Conservation (phyloP, 2,797 vertebrate species). For the Xenops minutus region DNA sequence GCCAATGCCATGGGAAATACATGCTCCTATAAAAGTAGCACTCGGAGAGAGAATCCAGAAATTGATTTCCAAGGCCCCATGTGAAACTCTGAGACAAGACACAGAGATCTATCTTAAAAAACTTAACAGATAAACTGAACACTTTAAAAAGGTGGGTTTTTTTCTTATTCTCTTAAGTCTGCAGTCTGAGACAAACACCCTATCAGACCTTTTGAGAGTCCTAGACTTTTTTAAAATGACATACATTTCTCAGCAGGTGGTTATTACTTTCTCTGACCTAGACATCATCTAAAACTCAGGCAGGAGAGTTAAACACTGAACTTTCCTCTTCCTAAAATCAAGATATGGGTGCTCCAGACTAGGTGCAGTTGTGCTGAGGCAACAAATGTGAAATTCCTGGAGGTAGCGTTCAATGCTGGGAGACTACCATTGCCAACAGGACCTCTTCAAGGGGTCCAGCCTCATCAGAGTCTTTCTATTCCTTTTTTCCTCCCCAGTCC, state of each 20-base stretch:
- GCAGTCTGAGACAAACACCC: background rate
- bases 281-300: background rate
- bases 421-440: background rate
- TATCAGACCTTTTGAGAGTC: background rate
- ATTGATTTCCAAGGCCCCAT: background rate
- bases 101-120: background rate
- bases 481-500: background rate
- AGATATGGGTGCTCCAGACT: background rate
- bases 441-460: background rate
- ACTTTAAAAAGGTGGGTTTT: background rate
- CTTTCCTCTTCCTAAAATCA: background rate
- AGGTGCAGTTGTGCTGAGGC: background rate
- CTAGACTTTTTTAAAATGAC: background rate
- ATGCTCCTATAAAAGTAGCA: background rate
- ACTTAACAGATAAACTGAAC: background rate
- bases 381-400: background rate
- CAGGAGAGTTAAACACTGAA: background rate
- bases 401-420: background rate
- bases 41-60: background rate
- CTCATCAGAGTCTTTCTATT: background rate
- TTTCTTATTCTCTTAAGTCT: background rate
- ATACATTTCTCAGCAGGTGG: background rate
- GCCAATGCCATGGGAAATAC: background rate
- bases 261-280: background rate
- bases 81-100: background rate